These are phyloP conservation scores for Eucera pruinosa DNA, from an alignment of 2,888 invertebrate species.

Conservation along the genomic window DNA sequence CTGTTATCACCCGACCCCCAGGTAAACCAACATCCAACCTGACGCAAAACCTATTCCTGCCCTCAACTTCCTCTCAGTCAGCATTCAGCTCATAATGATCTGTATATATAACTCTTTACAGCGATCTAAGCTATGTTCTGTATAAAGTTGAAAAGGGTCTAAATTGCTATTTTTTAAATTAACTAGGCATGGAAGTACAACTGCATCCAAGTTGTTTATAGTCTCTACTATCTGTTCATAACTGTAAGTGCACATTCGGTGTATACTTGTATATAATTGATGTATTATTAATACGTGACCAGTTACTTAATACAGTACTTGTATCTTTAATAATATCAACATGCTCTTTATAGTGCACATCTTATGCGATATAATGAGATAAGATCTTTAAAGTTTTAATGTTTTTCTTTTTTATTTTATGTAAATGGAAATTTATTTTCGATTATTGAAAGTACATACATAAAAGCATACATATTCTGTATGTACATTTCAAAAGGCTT, in stretches of 20 bases:
- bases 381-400: constrained; percentile 39
- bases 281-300: constrained; percentile 56
- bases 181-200: constrained; percentile 59
- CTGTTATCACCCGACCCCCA: constrained; percentile 79
- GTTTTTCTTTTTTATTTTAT: constrained; percentile 28
- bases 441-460: constrained; percentile 31
- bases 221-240: constrained; percentile 58
- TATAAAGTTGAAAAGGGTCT: constrained; percentile 61
- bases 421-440: constrained; percentile 32
- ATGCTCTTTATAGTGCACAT: constrained; percentile 55
- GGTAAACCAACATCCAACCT: constrained; percentile 80
- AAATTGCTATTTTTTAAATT: constrained; percentile 71
- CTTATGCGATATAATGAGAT: constrained; percentile 39
- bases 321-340: constrained; percentile 62
- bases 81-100: constrained; percentile 77
- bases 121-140: constrained; percentile 56
- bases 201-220: constrained; percentile 63
- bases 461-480: constrained; percentile 16
- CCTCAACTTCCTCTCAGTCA: constrained; percentile 80
- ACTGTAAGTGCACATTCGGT: constrained; percentile 64
- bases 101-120: constrained; percentile 61
- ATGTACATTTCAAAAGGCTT: constrained; percentile 15
- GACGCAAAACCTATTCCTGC: constrained; percentile 78
- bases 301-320: constrained; percentile 63
- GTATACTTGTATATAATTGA: constrained; percentile 67